Conservation (phyloP, 2,888 invertebrate genomes). For the Mimachlamys varia region DNA sequence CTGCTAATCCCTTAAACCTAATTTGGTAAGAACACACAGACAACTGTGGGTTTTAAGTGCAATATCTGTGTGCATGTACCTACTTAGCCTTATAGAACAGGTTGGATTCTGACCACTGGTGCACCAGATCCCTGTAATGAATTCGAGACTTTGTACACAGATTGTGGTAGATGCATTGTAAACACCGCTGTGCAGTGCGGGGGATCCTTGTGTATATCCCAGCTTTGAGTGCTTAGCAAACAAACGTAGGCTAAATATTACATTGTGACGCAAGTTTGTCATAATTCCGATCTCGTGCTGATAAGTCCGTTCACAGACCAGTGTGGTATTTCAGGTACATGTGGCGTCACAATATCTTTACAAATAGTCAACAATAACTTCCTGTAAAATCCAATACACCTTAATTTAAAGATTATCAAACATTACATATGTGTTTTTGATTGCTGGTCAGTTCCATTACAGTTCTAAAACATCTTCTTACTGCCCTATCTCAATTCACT, state of each 20-base stretch:
- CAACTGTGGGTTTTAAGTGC: neutral
- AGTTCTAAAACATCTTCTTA: neutral
- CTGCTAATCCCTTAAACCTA: conserved; percentile 19
- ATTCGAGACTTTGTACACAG: neutral
- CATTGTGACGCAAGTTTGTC: conserved; percentile 16
- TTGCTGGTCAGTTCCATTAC: neutral
- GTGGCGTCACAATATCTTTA: neutral
- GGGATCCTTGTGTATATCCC: conserved; percentile 8
- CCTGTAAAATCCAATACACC: neutral
- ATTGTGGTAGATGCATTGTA: neutral
- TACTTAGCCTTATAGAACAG: neutral
- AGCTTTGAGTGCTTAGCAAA: neutral
- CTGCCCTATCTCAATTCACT: neutral
- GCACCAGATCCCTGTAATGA: neutral
- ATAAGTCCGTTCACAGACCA: neutral
- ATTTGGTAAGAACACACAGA: conserved; percentile 12
- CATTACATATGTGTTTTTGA: neutral
- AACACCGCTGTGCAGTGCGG: neutral
- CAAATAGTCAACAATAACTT: neutral
- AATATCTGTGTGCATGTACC: neutral
- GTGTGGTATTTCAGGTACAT: neutral
- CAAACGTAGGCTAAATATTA: neutral
- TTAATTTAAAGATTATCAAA: neutral
- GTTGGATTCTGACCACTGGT: neutral
- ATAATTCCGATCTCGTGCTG: neutral